Percentiles rank a stretch among this genome's conserved stretches.
phyloP scores from a whole-genome alignment of 1,140 invertebrate species.

The Hydropsyche tenuis region DNA sequence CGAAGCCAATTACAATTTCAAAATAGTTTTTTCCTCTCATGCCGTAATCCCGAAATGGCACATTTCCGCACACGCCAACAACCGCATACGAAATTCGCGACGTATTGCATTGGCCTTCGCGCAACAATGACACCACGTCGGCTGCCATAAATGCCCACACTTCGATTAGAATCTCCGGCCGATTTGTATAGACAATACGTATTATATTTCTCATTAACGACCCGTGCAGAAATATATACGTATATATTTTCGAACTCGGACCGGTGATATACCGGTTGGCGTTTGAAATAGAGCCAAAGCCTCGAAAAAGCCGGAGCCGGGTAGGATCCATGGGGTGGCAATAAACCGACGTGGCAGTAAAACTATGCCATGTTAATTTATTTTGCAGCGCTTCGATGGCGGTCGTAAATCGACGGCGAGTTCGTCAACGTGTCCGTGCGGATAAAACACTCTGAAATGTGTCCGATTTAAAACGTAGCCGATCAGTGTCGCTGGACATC shows the following conservation, averaged over 20 bases:
- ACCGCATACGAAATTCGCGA: neutral
- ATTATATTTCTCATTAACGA: too few relatives aligned
- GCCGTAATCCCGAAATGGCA: neutral
- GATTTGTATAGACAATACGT: too few relatives aligned
- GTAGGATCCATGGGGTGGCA: neutral
- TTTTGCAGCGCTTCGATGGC: neutral
- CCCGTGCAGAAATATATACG: too few relatives aligned
- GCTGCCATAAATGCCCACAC: too few relatives aligned
- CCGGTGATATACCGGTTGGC: neutral
- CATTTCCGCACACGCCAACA: slow-evolving; percentile 4
- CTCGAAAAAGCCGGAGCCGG: neutral
- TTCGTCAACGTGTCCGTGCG: slow-evolving; percentile 1
- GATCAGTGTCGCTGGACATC: too few relatives aligned
- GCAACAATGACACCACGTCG: too few relatives aligned
- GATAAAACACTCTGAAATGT: slow-evolving; percentile 5
- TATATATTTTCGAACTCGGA: neutral
- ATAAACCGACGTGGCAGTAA: slow-evolving; percentile 8
- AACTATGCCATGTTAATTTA: slow-evolving; percentile 18
- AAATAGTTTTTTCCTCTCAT: neutral
- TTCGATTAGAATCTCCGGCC: too few relatives aligned
- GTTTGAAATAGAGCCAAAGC: neutral
- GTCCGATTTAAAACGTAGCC: slow-evolving; percentile 8
- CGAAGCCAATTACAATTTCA: too few relatives aligned
- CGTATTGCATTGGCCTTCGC: slow-evolving; percentile 7
- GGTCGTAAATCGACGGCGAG: slow-evolving; percentile 17